A percentile compares a stretch with the other conserved stretches of the same genome.
These are phyloP conservation scores for Colius striatus DNA, from an alignment of 2,113 vertebrate species.

Conservation along the genomic window DNA sequence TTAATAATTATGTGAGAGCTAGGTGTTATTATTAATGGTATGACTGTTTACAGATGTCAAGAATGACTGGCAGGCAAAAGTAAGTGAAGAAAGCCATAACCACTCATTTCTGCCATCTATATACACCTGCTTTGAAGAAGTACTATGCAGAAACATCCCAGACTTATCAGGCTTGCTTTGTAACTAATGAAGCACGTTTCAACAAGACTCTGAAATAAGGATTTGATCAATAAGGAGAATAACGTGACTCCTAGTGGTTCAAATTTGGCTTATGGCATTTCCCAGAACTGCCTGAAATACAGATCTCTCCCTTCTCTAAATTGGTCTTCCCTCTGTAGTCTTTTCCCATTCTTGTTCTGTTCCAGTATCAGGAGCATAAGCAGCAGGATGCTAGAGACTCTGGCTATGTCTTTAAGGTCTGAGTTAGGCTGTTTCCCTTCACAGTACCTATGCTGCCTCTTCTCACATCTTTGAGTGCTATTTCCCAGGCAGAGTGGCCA, in stretches of 20 bases:
- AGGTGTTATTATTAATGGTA: background rate
- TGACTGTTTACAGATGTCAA: background rate
- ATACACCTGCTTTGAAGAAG: background rate
- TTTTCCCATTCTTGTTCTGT: background rate
- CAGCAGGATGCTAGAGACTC: background rate
- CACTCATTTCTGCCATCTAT: background rate
- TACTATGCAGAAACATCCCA: background rate
- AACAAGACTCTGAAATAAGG: background rate
- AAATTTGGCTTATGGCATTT: background rate
- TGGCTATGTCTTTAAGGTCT: background rate
- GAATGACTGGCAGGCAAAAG: background rate
- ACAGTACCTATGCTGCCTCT: accelerated
- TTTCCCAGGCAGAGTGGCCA: background rate
- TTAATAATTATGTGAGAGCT: background rate
- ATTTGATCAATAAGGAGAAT: background rate
- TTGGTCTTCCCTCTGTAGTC: background rate
- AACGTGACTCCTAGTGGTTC: background rate
- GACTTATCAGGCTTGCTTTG: background rate
- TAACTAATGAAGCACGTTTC: background rate
- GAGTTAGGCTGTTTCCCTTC: background rate
- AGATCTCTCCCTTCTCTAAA: background rate
- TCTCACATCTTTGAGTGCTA: accelerated
- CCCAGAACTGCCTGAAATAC: background rate
- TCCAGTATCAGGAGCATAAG: background rate
- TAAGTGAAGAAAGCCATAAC: background rate